These are phyloP conservation scores for Acleris literana DNA, from an alignment of 2,888 invertebrate species.

Conservation along the genomic window DNA sequence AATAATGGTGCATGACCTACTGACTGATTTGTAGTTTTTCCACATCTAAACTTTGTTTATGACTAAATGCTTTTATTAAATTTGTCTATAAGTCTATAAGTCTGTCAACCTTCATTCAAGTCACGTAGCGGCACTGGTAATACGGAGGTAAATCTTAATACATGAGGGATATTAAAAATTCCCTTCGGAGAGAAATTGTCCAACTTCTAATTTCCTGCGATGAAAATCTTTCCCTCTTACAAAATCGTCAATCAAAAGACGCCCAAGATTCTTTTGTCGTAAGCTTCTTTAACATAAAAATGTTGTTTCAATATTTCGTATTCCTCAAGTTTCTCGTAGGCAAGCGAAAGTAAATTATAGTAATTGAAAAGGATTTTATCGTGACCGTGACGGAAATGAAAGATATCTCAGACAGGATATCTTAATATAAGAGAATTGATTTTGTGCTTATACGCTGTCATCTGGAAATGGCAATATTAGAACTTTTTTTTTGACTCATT, in stretches of 20 bases:
- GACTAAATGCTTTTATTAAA: not conserved
- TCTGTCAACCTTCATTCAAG: slow-evolving; percentile 28
- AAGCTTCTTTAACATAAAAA: slow-evolving; percentile 53
- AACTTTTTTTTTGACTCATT: not conserved
- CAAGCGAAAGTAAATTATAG: slow-evolving; percentile 28
- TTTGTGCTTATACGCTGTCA: not conserved
- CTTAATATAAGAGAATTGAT: not conserved
- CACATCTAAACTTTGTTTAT: not conserved
- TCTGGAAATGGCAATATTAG: no score
- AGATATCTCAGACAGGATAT: slow-evolving; percentile 5
- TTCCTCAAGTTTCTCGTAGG: slow-evolving; percentile 37
- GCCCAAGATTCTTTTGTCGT: slow-evolving; percentile 54
- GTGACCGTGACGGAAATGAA: slow-evolving; percentile 8
- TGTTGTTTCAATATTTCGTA: slow-evolving; percentile 47
- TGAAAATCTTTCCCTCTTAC: slow-evolving; percentile 65
- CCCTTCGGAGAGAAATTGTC: slow-evolving; percentile 57
- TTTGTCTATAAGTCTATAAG: slow-evolving; percentile 13
- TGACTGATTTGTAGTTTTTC: no score
- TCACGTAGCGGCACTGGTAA: slow-evolving; percentile 49
- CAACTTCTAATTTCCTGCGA: slow-evolving; percentile 63
- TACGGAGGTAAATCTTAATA: slow-evolving; percentile 61
- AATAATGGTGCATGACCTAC: no score
- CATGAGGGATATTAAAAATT: slow-evolving; percentile 59
- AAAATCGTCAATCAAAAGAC: slow-evolving; percentile 68
- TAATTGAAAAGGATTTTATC: slow-evolving; percentile 31